Conservation (phyloP, 2,113 vertebrate genomes). For the Xenus cinereus region DNA sequence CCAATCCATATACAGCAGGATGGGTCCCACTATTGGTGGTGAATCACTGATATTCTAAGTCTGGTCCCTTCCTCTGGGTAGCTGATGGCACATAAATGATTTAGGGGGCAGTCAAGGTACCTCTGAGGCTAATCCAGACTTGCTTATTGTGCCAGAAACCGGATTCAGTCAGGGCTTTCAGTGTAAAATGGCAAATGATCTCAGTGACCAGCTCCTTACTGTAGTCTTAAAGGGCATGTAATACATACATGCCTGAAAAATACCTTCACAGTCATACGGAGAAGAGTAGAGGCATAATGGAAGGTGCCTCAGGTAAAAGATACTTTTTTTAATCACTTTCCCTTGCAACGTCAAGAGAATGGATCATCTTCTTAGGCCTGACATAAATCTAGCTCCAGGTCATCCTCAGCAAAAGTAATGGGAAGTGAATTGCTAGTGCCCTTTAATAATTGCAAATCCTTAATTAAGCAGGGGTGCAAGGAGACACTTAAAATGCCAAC, state of each 20-base stretch:
- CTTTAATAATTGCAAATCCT: neutral
- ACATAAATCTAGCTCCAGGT: conserved; percentile 16
- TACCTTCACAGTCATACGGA: neutral
- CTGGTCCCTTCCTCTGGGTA: neutral
- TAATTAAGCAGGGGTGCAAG: neutral
- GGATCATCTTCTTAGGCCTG: neutral
- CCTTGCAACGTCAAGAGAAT: neutral
- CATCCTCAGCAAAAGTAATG: neutral
- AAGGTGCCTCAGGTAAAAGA: neutral
- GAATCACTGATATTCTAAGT: neutral
- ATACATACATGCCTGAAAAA: neutral
- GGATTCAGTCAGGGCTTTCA: neutral
- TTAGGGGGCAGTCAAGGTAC: neutral
- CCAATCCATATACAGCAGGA: neutral
- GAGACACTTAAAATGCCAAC: neutral
- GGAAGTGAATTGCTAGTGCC: neutral
- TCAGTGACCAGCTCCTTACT: neutral
- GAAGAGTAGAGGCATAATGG: neutral
- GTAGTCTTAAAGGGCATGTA: neutral
- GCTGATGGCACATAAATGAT: neutral
- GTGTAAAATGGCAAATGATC: neutral
- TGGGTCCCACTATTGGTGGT: neutral
- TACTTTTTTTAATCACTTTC: neutral
- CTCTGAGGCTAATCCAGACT: neutral
- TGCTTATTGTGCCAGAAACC: neutral